Evolutionary conservation across 2,888 invertebrate species (phyloP).

Genomic region (Diabrotica balteata): DNA sequence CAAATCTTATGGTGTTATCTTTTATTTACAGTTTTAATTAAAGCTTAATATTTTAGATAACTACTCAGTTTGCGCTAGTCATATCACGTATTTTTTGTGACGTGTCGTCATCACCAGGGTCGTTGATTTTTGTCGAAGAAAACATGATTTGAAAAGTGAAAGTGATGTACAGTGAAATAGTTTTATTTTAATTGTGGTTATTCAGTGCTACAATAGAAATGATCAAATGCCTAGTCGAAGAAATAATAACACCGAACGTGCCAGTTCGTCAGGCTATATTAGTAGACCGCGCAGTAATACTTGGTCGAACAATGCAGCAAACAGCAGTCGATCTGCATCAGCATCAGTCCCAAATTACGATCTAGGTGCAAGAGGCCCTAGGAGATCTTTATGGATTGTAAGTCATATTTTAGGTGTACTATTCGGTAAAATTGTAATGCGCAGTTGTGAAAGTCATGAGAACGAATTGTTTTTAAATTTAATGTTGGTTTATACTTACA

Average conservation of each 20-base stretch:
- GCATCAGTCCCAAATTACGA: background rate
- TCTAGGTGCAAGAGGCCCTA: conserved; percentile 25
- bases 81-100: conserved; percentile 14
- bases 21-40: conserved; percentile 24
- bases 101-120: conserved; percentile 14
- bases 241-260: conserved; percentile 7
- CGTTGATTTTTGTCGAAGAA: background rate
- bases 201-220: conserved; percentile 17
- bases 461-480: background rate
- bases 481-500: background rate
- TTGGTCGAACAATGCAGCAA: conserved; percentile 19
- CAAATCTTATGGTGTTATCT: conserved; percentile 14
- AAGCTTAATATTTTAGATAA: conserved; percentile 10
- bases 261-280: conserved; percentile 25
- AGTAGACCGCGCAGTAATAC: conserved; percentile 31
- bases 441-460: conserved; percentile 8
- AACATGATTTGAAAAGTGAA: conserved; percentile 12
- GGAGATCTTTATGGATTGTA: conserved; percentile 37
- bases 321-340: conserved; percentile 10
- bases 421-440: background rate
- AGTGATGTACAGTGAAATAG: background rate
- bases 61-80: conserved; percentile 16
- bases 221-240: conserved; percentile 28
- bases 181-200: conserved; percentile 1
- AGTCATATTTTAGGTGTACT: conserved; percentile 6